phyloP scores from a whole-genome alignment of 2,113 vertebrate species.

The Chrysemys picta region DNA sequence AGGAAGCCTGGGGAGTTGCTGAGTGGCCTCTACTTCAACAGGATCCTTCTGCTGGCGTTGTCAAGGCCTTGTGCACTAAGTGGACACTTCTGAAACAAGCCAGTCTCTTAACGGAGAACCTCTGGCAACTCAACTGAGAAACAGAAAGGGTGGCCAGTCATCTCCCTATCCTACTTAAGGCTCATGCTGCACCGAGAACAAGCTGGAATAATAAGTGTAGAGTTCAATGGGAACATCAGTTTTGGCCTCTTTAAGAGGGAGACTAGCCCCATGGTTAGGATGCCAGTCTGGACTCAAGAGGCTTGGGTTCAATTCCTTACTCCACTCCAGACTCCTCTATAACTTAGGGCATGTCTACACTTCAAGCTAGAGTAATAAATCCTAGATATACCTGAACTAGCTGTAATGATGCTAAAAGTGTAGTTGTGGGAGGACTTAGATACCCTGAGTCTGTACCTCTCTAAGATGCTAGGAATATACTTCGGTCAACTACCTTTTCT shows the following conservation, averaged over 20 bases:
- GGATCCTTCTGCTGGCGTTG: neutral
- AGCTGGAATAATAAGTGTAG: neutral
- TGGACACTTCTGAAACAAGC: neutral
- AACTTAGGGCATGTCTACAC: neutral
- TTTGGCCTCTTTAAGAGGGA: neutral
- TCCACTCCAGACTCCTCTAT: neutral
- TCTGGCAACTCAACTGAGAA: neutral
- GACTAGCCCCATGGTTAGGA: neutral
- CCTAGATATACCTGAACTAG: neutral
- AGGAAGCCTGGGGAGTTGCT: slow-evolving; percentile 29
- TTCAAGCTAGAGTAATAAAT: neutral
- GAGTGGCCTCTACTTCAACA: neutral
- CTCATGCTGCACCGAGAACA: neutral
- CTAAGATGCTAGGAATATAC: neutral
- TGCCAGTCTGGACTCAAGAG: neutral
- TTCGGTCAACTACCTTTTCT: neutral
- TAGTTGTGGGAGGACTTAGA: neutral
- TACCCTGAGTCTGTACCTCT: neutral
- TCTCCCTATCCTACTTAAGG: neutral
- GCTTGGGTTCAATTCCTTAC: neutral
- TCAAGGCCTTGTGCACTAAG: neutral
- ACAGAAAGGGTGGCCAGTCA: rapidly evolving
- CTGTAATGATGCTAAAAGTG: neutral
- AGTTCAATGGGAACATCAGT: rapidly evolving
- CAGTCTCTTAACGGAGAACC: neutral